Conservation (phyloP, 2,888 invertebrate species). For the Disparrhopalites patrizii region DNA sequence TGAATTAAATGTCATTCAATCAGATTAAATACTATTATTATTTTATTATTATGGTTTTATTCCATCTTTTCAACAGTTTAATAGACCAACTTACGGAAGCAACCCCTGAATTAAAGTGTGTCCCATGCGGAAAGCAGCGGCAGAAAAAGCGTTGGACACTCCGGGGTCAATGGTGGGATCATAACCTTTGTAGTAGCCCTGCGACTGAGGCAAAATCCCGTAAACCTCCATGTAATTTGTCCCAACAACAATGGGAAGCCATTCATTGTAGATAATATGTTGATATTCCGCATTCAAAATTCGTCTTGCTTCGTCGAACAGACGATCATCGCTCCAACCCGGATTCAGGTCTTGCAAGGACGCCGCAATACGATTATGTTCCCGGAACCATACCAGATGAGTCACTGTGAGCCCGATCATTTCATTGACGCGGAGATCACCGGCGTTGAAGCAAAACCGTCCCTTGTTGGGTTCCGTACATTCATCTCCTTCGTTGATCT, state of each 20-base stretch:
- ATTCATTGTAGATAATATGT: slow-evolving; percentile 46
- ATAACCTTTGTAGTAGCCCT: slow-evolving; percentile 50
- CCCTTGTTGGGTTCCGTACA: slow-evolving; percentile 25
- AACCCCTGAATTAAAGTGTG: slow-evolving; percentile 44
- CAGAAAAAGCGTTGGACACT: slow-evolving; percentile 50
- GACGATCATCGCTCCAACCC: slow-evolving; percentile 41
- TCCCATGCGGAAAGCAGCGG: slow-evolving; percentile 50
- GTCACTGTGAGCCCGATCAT: slow-evolving; percentile 41
- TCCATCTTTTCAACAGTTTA: too few relatives aligned
- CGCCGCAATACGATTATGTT: slow-evolving; percentile 42
- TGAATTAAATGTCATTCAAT: too few relatives aligned
- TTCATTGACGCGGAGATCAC: slow-evolving; percentile 45
- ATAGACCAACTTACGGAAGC: slow-evolving; percentile 26
- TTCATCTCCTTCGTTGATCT: slow-evolving; percentile 24
- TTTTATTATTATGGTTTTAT: too few relatives aligned
- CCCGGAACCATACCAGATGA: slow-evolving; percentile 45
- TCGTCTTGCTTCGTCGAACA: slow-evolving; percentile 35
- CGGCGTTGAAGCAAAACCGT: slow-evolving; percentile 36
- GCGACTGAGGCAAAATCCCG: slow-evolving; percentile 43
- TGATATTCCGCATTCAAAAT: slow-evolving; percentile 45
- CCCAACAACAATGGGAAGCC: slow-evolving; percentile 43
- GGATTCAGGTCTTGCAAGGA: slow-evolving; percentile 35
- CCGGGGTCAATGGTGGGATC: slow-evolving; percentile 49
- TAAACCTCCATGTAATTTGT: slow-evolving; percentile 45
- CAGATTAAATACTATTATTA: too few relatives aligned